These are phyloP conservation scores for Drosophila gunungcola DNA, from an alignment of 1,140 invertebrate genomes.

Conservation along the genomic window DNA sequence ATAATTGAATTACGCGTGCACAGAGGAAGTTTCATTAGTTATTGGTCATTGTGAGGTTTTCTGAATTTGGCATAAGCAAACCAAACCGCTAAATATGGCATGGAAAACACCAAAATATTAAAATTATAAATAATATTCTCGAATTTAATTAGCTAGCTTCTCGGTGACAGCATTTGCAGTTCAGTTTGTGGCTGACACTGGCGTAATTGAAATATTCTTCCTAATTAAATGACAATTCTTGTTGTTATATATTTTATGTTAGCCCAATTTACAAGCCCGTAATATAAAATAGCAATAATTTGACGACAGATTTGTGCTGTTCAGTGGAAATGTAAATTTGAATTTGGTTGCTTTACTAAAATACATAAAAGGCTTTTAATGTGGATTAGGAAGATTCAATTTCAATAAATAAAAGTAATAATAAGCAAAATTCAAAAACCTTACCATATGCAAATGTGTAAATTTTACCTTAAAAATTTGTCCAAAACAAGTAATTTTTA, in stretches of 20 bases:
- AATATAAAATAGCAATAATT: background rate
- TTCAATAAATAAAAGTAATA: too few species aligned
- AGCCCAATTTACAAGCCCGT: constrained; percentile 7
- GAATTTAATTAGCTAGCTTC: constrained; percentile 53
- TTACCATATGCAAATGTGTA: too few species aligned
- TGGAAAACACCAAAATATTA: constrained; percentile 23
- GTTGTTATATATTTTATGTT: background rate
- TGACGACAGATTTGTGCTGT: too few species aligned
- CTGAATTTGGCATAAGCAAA: constrained; percentile 28
- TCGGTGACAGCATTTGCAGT: constrained; percentile 23
- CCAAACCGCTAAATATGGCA: constrained; percentile 31
- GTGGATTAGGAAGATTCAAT: too few species aligned
- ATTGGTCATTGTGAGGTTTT: background rate
- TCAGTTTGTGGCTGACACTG: background rate
- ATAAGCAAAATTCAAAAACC: too few species aligned
- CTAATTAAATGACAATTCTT: constrained; percentile 44
- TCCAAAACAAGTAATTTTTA: too few species aligned
- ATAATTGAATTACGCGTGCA: background rate
- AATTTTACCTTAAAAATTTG: background rate
- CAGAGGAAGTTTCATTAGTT: constrained; percentile 10
- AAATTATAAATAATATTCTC: constrained; percentile 30
- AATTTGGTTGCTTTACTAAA: background rate
- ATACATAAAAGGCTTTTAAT: too few species aligned
- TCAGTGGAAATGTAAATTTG: background rate
- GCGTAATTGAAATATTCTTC: constrained; percentile 19